Evolutionary conservation across 2,113 vertebrate genomes (phyloP).

Genomic region (Dendropsophus ebraccatus): DNA sequence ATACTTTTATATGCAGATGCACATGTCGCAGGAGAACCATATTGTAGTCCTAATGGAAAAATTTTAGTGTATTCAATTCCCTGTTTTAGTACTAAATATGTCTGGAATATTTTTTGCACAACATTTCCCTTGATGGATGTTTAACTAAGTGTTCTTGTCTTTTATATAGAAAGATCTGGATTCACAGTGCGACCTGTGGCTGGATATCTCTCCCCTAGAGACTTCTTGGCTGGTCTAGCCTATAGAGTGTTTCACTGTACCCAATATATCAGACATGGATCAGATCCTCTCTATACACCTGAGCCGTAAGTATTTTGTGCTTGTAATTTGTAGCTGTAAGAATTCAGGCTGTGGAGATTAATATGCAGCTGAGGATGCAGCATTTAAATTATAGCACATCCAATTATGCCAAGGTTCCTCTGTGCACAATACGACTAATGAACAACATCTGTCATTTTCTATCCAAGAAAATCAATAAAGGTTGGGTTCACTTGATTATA

Average conservation of each 20-base stretch:
- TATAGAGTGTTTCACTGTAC: slow-evolving; percentile 97
- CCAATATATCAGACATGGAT: slow-evolving; percentile 94
- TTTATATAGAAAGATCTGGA: slow-evolving; percentile 87
- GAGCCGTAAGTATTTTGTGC: slow-evolving; percentile 88
- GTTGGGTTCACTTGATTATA: slow-evolving; percentile 58
- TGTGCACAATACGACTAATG: slow-evolving; percentile 57
- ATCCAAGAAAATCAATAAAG: slow-evolving; percentile 59
- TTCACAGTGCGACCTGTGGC: slow-evolving; percentile 95
- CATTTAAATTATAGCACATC: slow-evolving; percentile 59
- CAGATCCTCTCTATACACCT: slow-evolving; percentile 95
- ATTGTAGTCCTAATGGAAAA: slow-evolving; percentile 46
- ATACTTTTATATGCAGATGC: slow-evolving; percentile 37
- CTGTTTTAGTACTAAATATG: slow-evolving; percentile 15
- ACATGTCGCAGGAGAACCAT: slow-evolving; percentile 19
- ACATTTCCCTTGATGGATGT: slow-evolving; percentile 27
- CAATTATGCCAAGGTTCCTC: slow-evolving; percentile 57
- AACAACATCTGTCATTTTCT: slow-evolving; percentile 60
- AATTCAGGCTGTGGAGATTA: slow-evolving; percentile 46
- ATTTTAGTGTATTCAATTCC: slow-evolving; percentile 30
- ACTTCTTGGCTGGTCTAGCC: slow-evolving; percentile 94
- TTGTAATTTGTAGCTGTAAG: slow-evolving; percentile 18
- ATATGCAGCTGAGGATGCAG: slow-evolving; percentile 55
- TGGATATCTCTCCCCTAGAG: slow-evolving; percentile 93
- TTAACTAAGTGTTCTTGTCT: slow-evolving; percentile 43
- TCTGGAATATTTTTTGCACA: slow-evolving; percentile 9